Evolutionary conservation across 2,888 invertebrate genomes (phyloP).

Genomic region (Cephus nigrinus): DNA sequence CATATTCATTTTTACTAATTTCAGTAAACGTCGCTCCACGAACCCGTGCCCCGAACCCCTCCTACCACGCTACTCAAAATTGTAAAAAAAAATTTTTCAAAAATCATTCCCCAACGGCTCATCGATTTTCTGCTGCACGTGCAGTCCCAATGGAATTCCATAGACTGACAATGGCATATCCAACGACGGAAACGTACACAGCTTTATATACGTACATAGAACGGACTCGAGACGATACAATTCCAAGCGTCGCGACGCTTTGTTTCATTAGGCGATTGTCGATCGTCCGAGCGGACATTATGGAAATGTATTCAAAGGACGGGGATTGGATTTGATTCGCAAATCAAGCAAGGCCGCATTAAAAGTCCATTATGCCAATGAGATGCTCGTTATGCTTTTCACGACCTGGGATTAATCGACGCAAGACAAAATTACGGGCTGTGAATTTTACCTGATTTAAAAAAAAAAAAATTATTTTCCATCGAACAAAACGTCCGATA

Average conservation of each 20-base stretch:
- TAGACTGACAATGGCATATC: neutral
- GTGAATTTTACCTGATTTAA: neutral
- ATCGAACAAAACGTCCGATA: neutral
- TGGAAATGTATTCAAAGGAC: constrained; percentile 30
- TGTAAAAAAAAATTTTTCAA: neutral
- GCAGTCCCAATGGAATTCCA: no score
- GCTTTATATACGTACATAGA: neutral
- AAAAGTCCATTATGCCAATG: constrained; percentile 42
- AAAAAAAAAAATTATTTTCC: neutral
- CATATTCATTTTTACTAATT: no score
- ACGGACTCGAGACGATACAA: neutral
- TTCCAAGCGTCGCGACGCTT: constrained; percentile 12
- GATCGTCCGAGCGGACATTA: constrained; percentile 21
- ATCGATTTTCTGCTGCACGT: neutral
- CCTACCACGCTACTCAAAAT: no score
- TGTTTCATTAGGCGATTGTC: constrained; percentile 24
- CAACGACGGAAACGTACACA: neutral
- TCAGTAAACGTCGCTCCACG: no score
- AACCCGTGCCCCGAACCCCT: fast-evolving
- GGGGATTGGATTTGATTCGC: constrained; percentile 27
- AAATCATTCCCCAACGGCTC: neutral
- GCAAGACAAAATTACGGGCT: neutral
- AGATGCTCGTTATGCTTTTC: constrained; percentile 4
- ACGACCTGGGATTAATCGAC: neutral
- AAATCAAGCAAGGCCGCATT: constrained; percentile 42